Evolutionary conservation across 2,113 vertebrate genomes (phyloP).

Genomic region (Arothron firmamentum): DNA sequence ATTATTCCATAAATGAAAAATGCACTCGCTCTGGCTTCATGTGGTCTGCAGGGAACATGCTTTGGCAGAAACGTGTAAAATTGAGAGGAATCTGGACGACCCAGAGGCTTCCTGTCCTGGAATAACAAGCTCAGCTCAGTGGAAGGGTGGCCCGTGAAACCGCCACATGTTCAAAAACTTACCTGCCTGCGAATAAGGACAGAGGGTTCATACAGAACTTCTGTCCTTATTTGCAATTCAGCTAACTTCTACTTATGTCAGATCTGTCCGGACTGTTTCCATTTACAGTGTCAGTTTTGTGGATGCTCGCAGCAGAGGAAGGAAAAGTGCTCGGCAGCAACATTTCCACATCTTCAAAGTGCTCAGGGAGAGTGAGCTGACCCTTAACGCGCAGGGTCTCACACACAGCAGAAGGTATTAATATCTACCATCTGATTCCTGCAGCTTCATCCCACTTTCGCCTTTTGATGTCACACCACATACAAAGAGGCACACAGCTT

Average conservation of each 20-base stretch:
- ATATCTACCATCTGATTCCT: constrained; percentile 18
- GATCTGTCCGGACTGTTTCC: too few species aligned
- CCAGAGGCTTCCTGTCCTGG: too few species aligned
- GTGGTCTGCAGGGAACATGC: constrained; percentile 3
- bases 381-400: constrained; percentile 16
- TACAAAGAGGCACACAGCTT: constrained; percentile 14
- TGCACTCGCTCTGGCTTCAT: constrained; percentile 42
- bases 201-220: too few species aligned
- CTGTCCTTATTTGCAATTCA: too few species aligned
- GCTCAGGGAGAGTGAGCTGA: constrained; percentile 42
- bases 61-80: constrained; percentile 9
- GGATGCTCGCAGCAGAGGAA: constrained; percentile 38
- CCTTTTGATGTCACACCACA: background rate
- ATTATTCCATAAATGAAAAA: constrained; percentile 61
- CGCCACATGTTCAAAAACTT: too few species aligned
- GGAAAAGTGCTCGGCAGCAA: constrained; percentile 33
- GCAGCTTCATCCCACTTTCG: constrained; percentile 19
- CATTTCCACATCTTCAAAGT: constrained; percentile 49
- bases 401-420: constrained; percentile 24
- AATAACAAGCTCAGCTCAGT: too few species aligned
- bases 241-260: too few species aligned
- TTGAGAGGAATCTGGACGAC: background rate
- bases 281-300: constrained; percentile 18
- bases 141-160: too few species aligned
- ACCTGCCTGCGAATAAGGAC: too few species aligned